Evolutionary conservation across 2,888 invertebrate genomes (phyloP).

Genomic region (Torymus auratus): DNA sequence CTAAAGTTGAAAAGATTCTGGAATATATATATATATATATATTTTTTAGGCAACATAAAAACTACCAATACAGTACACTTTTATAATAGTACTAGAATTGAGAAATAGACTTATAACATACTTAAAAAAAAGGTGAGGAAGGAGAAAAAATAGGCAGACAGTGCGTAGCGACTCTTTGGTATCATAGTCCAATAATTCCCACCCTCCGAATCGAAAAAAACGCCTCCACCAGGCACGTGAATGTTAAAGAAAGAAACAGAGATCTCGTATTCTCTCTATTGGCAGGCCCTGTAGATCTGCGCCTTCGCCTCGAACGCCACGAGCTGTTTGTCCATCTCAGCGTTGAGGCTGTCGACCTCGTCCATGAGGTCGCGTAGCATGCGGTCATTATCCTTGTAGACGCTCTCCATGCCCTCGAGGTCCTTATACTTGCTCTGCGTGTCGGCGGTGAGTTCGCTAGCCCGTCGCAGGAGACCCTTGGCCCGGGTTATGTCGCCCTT

Average conservation of each 20-base stretch:
- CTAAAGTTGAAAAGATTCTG: too few relatives aligned
- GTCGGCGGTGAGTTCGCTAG: slow-evolving; percentile 88
- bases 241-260: too few relatives aligned
- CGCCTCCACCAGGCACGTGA: not conserved
- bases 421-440: slow-evolving; percentile 86
- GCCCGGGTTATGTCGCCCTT: slow-evolving; percentile 88
- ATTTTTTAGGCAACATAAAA: too few relatives aligned
- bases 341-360: slow-evolving; percentile 81
- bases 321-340: slow-evolving; percentile 81
- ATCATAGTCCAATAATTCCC: too few relatives aligned
- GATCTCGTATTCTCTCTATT: slow-evolving; percentile 27
- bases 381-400: slow-evolving; percentile 83
- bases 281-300: slow-evolving; percentile 81
- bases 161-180: too few relatives aligned
- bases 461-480: slow-evolving; percentile 86
- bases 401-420: slow-evolving; percentile 84
- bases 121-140: too few relatives aligned
- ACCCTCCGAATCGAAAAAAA: not conserved
- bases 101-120: too few relatives aligned
- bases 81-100: too few relatives aligned
- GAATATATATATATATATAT: too few relatives aligned
- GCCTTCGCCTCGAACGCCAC: slow-evolving; percentile 80
- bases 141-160: too few relatives aligned
- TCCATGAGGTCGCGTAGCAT: slow-evolving; percentile 80
- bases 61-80: too few relatives aligned